A percentile compares a stretch with the other conserved stretches of the same genome.
Evolutionary conservation across 2,113 vertebrate genomes (phyloP).

Genomic region (Hyperopisus bebe): DNA sequence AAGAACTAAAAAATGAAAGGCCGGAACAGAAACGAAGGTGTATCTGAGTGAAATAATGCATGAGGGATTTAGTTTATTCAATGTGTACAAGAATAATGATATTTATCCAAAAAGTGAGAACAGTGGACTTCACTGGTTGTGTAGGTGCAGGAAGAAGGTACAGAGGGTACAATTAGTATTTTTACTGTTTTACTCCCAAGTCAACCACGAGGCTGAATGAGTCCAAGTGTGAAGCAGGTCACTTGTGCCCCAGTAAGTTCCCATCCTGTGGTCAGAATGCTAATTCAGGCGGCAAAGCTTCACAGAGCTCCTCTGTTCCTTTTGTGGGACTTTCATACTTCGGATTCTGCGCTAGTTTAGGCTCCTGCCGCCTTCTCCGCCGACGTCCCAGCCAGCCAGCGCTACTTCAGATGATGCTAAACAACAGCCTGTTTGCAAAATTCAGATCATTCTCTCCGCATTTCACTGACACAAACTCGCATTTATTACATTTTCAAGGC

Average conservation of each 20-base stretch:
- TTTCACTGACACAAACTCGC: background rate
- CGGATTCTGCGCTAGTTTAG: conserved; percentile 15
- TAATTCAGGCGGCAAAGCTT: conserved; percentile 24
- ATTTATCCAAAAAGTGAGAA: background rate
- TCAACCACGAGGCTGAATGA: conserved; percentile 30
- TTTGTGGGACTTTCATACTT: conserved; percentile 11
- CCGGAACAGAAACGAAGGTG: background rate
- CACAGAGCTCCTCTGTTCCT: conserved; percentile 17
- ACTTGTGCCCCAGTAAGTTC: conserved; percentile 29
- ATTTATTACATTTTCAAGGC: background rate
- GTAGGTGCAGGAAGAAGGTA: background rate
- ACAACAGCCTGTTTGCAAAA: background rate
- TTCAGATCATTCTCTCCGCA: background rate
- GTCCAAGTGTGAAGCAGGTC: conserved; percentile 18
- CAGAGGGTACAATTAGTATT: background rate
- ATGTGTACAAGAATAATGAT: background rate
- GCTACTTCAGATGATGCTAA: background rate
- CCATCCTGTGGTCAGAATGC: conserved; percentile 23
- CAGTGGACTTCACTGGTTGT: background rate
- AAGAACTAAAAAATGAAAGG: background rate
- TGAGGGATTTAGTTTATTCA: background rate
- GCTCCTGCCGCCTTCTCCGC: background rate
- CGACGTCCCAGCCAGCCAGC: background rate
- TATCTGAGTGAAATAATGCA: background rate
- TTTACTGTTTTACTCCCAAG: background rate